These are phyloP conservation scores for Erpobdella octoculata DNA, from an alignment of 2,888 invertebrate species.

Conservation along the genomic window DNA sequence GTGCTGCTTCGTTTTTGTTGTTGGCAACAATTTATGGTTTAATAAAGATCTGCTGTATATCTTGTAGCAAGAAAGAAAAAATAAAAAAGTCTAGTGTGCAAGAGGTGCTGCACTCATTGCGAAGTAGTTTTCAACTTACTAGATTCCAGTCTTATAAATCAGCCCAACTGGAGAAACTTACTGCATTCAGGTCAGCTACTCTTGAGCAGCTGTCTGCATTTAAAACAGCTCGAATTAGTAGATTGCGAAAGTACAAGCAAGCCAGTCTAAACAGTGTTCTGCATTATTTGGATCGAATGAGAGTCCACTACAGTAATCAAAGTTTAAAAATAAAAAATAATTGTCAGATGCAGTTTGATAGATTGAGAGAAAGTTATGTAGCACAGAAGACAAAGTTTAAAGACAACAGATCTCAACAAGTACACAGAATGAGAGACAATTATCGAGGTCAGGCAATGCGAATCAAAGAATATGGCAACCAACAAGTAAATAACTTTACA, in stretches of 20 bases:
- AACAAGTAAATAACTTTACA: conserved; percentile 48
- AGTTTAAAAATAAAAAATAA: conserved; percentile 80
- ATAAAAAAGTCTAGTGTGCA: conserved; percentile 66
- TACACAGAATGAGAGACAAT: conserved; percentile 87
- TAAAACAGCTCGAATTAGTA: conserved; percentile 43
- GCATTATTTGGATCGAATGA: conserved; percentile 61
- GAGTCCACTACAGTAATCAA: conserved; percentile 85
- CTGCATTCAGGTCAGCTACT: conserved; percentile 46
- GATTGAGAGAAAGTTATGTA: conserved; percentile 83
- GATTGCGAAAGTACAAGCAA: conserved; percentile 47
- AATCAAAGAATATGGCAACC: conserved; percentile 86
- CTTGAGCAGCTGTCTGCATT: conserved; percentile 44
- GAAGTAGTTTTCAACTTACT: conserved; percentile 43
- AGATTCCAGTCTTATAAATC: conserved; percentile 46
- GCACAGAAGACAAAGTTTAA: conserved; percentile 78
- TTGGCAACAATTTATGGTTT: conserved; percentile 73
- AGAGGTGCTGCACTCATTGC: conserved; percentile 71
- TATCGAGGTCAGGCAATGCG: conserved; percentile 89
- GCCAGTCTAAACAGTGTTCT: conserved; percentile 36
- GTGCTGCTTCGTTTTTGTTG: conserved; percentile 71
- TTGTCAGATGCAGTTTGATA: conserved; percentile 84
- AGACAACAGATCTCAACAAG: conserved; percentile 78
- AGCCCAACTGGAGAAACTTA: conserved; percentile 43
- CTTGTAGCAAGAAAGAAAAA: conserved; percentile 55
- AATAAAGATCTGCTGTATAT: conserved; percentile 63